Base-by-base conservation (phyloP, 2,888 invertebrate genomes). In the Cylindroiulus punctatus region DNA sequence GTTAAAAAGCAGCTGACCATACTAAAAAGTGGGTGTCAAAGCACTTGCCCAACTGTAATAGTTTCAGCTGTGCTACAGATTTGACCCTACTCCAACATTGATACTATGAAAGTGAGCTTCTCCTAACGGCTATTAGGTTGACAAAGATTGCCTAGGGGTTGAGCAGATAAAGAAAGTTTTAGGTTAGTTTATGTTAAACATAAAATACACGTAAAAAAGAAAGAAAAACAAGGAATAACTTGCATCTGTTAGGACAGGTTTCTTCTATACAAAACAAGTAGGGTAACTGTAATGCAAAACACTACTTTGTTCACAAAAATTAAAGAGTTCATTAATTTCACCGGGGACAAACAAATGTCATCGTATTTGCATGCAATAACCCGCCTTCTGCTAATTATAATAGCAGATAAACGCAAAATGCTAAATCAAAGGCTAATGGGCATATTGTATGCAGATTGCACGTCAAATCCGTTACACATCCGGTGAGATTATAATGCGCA, bases 401-500 rank as follows among this genome's bases (percentile, higher is more conserved):
- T 26, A 65, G 65, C 12, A 65, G 65, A 65, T 65, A 65, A 65
- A 65, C n/a, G 65, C 12, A 65, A 65, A 65, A 65, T 65, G 65
- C 26, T n/a, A 65, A 65, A 65, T 65, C 65, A 65, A 1, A 26
- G 65, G 65, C 65, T 65, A 65, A 65, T 65, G 65, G 65, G 26
- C 26, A 65, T 65, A 65, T 65, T 65, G 65, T 26, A 65, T 65
- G 26, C 65, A 65, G 65, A 65, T 65, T 4, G 5, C 26, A 65
- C 26, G 22, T 26, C 26, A 52, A n/a, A 19, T 7, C 52, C 52
- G 52, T 52, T 52, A 52, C 19, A 26, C 65, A n/a, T 65, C 65
- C 65, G 65, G 65, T 65, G 26, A 2, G 65, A 65, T 65, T 65
- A 65, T 65, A 65, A 65, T 65, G 65, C 65, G n/a, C 65, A 65